Percentiles rank a stretch among this genome's conserved stretches.
phyloP scores from a whole-genome alignment of 1,140 invertebrate species.

The Trialeurodes vaporariorum region DNA sequence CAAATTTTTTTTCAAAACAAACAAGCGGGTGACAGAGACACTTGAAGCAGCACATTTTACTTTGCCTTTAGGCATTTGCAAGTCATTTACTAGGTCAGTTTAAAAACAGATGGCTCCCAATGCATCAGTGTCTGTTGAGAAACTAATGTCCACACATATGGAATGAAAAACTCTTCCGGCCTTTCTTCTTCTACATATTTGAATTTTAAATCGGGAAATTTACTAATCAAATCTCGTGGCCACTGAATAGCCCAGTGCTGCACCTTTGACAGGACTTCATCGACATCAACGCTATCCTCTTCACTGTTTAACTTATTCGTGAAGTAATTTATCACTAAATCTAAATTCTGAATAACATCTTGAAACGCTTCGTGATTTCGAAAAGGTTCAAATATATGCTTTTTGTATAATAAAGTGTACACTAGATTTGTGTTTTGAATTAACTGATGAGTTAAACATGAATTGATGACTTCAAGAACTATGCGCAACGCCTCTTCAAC shows the following conservation, averaged over 20 bases:
- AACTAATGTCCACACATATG: slow-evolving; percentile 94
- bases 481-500: slow-evolving; percentile 93
- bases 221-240: slow-evolving; percentile 87
- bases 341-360: slow-evolving; percentile 93
- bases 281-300: slow-evolving; percentile 59
- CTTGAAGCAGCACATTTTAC: no score
- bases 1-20: no score
- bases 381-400: slow-evolving; percentile 78
- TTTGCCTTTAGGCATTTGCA: no score
- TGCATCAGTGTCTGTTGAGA: slow-evolving; percentile 13
- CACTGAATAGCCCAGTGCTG: slow-evolving; percentile 75
- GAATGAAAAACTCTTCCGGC: slow-evolving; percentile 98
- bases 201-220: slow-evolving; percentile 97
- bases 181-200: slow-evolving; percentile 98
- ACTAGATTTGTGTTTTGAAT: slow-evolving; percentile 87
- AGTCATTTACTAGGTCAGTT: slow-evolving; percentile 16
- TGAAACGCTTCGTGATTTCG: slow-evolving; percentile 80
- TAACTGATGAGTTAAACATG: slow-evolving; percentile 75
- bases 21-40: no score
- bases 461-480: slow-evolving; percentile 94
- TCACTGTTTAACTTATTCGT: slow-evolving; percentile 60
- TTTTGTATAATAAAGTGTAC: slow-evolving; percentile 91
- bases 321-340: slow-evolving; percentile 83
- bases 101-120: slow-evolving; percentile 17
- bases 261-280: slow-evolving; percentile 73